Base-by-base conservation (phyloP, 2,113 vertebrate species). In the Choloepus hoffmanni region DNA sequence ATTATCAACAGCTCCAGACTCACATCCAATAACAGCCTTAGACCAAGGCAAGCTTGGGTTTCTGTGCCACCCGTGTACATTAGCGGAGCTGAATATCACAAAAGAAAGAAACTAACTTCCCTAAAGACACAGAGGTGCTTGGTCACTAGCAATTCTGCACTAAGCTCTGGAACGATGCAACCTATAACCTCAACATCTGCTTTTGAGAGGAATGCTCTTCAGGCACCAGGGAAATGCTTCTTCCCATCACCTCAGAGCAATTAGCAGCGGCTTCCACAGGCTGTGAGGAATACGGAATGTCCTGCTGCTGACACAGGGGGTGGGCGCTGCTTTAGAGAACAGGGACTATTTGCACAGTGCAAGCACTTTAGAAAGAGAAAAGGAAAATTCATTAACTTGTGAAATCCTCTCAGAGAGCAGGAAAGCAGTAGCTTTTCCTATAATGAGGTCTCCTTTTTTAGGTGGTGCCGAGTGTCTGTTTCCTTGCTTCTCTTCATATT, bases 351-450 rank as follows among this genome's bases (percentile, higher is more conserved):
- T 77, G 19, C 78, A 50, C 28, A 95, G n/a, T 1, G 10, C 16
- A 82, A 65, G 33, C 21, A 94, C 74, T 79, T 89, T n/a, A 33
- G 18, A 4, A 36, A 88, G n/a, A 90, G 70, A 72, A 60, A 36
- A 72, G 53, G 26, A 88, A 92, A 89, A 58, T 65, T 93, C 63
- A 85, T 74, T 92, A 81, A 62, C 6, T 18, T 89, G 55, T 65
- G 68, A 70, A 36, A 70, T 73, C 30, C 23, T 73, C 40, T 58
- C 43, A 70, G 82, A 86, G 6, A 70, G 7, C 18, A 67, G 5
- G 30, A 92, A 89, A 9, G 26, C 33, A 50, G 5, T 50, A 40
- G 33, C 3, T 82, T 53, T 76, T 76, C 45, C 48, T 19, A 62
- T 45, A 36, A 77, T 30, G 48, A 85, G 26, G 5, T 23, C 2